Evolutionary conservation across 2,113 vertebrate genomes (phyloP), one percentile per base, ranked within the genome.

Genomic region (Carassius gibelio): DNA sequence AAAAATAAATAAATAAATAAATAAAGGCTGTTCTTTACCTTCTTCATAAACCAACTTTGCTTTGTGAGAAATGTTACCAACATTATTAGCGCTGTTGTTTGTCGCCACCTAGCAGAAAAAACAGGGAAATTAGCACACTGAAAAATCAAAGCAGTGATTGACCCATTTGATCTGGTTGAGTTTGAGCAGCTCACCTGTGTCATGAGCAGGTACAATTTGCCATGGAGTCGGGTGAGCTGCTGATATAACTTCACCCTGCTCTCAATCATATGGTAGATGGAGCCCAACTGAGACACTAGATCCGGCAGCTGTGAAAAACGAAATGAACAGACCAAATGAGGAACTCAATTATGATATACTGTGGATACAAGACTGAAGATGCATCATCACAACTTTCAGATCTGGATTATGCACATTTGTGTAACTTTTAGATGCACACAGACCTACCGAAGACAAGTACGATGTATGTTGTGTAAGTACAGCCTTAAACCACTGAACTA

Each of bases 31-130:
- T 50, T 19, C 13, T 88, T 96, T 90, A 99, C 98, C 97, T 90
- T 99, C 98, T 88, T 99, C 98, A 91, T 99, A 99, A 4, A 99
- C 96, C 88, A 99, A 89, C 78, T 97, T 97, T 52, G 98, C 97
- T 77, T 95, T 95, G 91, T 95, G 95, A 89, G 94, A 95, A 66
- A 97, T 90, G 0, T 93, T 94, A 0, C 88, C 69, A 30, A 89
- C 89, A 21, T 88, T 89, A 42, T 94, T 94, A 34, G 88, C 87
- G 71, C 90, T 86, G 90, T 94, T 93, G 0, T 89, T 92, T 52
- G 96, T 94, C 84, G 95, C 96, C 91, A 98, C 94, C 98, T 99
- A 87, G 93, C 93, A 90, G 88, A 68, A 76, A 69, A 15, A 52
- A 30, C 1, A 84, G 19, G 15, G 1, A 50, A 42, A 42, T 50